Base-by-base conservation (phyloP, 37 sponge, comb jelly and placozoan genomes). In the Halichondria panicea region DNA sequence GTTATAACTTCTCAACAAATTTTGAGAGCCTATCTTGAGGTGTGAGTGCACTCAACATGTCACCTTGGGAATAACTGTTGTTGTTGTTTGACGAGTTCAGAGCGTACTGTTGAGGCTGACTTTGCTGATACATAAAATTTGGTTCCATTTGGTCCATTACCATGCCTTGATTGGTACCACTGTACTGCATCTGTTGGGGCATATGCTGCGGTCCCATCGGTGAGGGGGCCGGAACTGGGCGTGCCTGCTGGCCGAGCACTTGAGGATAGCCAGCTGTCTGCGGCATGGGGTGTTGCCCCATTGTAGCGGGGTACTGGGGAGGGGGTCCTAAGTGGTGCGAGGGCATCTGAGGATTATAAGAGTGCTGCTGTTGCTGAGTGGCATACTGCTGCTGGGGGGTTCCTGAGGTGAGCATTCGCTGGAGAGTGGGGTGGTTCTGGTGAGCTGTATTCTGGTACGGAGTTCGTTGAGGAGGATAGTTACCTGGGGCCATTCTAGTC, bases 261-360 rank as follows among this genome's bases (percentile, higher is more conserved):
- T 82, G 83, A 12, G 66, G 83, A 32, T 74, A 73, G 34, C 66
- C 65, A 5, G 66, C 74, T 18, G 64, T 66, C 67, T 66, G 66
- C 3, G 62, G 54, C 27, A 30, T 11, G 32, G 48, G 63, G 43
- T 66, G 34, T 22, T 22, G 0, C 37, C 27, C 24, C 71, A 50
- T 72, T 8, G 24, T 40, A 22, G 63, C 55, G 13, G 67, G 72
- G 52, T 86, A 86, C 68, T 79, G 87, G 4, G 87, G 87, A 36
- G 78, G 79, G 15, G 87, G 87, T 19, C 73, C 71, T 8, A 72
- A 13, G 5, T 58, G 62, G 13, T 71, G 71, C 9, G 67, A 31
- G 13, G 45, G 75, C 28, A 39, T n/a, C 28, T 22, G 43, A 22
- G 64, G 6, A 63, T 30, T 19, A 3, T 37, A 33, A 58, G 53